Evolutionary conservation across 2,888 invertebrate genomes (phyloP).

Genomic region (Itoplectis maculator): DNA sequence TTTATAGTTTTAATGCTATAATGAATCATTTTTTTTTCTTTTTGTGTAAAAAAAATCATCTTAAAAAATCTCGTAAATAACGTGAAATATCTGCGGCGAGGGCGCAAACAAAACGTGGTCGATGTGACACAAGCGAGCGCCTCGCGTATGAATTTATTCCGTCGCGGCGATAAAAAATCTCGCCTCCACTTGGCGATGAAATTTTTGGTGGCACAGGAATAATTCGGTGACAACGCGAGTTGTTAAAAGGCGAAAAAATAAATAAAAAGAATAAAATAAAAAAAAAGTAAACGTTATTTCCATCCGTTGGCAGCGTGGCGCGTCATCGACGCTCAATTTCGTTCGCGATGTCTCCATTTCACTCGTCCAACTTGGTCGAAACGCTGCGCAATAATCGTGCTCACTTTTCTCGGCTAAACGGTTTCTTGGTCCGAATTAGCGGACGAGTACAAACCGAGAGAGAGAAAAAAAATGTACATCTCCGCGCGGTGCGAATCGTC

Average conservation of each 20-base stretch:
- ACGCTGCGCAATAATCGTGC: slow-evolving; percentile 25
- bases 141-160: background rate
- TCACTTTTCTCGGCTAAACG: slow-evolving; percentile 35
- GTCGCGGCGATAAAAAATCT: background rate
- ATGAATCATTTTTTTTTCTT: no score
- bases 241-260: slow-evolving; percentile 3
- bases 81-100: no score
- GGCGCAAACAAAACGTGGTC: no score
- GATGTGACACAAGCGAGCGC: no score
- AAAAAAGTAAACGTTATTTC: slow-evolving; percentile 16
- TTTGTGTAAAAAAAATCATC: no score
- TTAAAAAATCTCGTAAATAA: no score
- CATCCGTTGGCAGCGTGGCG: background rate
- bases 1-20: slow-evolving; percentile 6
- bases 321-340: slow-evolving; percentile 34
- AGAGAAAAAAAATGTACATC: slow-evolving; percentile 46
- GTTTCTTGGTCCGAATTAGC: slow-evolving; percentile 30
- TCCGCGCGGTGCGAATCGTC: slow-evolving; percentile 12
- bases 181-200: background rate
- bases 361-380: background rate
- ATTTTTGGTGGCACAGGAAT: slow-evolving; percentile 2
- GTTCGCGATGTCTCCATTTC: slow-evolving; percentile 47
- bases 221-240: background rate
- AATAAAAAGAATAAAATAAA: no score
- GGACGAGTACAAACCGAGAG: background rate